These are phyloP conservation scores for Smittia sp. DNA, from an alignment of 2,888 invertebrate genomes.

Conservation along the genomic window DNA sequence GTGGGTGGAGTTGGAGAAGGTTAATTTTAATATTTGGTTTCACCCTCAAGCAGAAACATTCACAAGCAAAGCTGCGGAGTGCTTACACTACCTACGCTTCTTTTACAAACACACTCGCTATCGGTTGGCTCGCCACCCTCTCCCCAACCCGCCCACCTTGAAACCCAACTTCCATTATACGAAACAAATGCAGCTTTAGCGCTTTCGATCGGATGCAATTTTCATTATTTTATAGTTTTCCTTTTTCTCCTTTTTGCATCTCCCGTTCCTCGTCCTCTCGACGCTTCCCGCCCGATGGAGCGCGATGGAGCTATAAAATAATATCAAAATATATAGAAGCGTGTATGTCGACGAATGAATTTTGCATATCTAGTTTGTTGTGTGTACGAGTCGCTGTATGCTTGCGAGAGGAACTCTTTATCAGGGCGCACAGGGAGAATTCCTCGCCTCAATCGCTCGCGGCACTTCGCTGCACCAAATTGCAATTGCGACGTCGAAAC, in stretches of 20 bases:
- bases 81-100: background rate
- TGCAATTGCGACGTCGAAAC: background rate
- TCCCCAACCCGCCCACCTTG: background rate
- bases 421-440: constrained; percentile 4
- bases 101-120: background rate
- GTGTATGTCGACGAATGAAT: background rate
- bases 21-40: no score
- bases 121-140: background rate
- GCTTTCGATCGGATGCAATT: constrained; percentile 10
- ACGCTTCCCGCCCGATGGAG: background rate
- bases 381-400: background rate
- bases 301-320: background rate
- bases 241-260: background rate
- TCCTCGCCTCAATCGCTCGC: background rate
- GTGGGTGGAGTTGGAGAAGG: no score
- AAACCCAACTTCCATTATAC: background rate
- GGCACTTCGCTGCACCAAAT: constrained; percentile 1
- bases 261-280: background rate
- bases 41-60: background rate
- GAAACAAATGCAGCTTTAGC: constrained; percentile 8
- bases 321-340: background rate
- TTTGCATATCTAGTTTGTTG: constrained; percentile 9
- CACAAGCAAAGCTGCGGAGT: background rate
- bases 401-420: background rate
- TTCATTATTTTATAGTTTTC: constrained; percentile 12